Evolutionary conservation across 92 coral and sea anemone genomes (phyloP).

Genomic region (Montipora capitata): DNA sequence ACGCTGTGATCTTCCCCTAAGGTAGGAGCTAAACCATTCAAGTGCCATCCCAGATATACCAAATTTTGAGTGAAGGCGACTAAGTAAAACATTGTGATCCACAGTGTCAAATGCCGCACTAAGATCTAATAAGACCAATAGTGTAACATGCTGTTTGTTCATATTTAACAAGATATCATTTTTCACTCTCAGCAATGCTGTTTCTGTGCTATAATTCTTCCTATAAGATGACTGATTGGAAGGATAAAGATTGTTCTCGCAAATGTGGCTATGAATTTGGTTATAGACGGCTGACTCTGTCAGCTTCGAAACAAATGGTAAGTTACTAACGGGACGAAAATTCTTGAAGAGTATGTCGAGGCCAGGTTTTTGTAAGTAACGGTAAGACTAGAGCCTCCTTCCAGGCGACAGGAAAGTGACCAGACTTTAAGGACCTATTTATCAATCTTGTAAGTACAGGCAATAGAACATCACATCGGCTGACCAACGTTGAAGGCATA

Average conservation of each 20-base stretch:
- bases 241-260: too few relatives aligned
- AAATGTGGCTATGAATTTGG: too few relatives aligned
- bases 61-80: slow-evolving; percentile 26
- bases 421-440: slow-evolving; percentile 51
- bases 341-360: slow-evolving; percentile 52
- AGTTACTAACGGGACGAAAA: slow-evolving; percentile 56
- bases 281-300: too few relatives aligned
- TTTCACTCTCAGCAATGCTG: too few relatives aligned
- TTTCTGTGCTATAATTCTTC: too few relatives aligned
- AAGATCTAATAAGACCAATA: slow-evolving; percentile 24
- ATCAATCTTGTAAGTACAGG: slow-evolving; percentile 54
- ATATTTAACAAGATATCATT: slow-evolving; percentile 4
- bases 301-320: too few relatives aligned
- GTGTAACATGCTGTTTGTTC: slow-evolving; percentile 29
- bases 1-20: too few relatives aligned
- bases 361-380: slow-evolving; percentile 52
- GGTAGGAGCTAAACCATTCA: slow-evolving; percentile 14
- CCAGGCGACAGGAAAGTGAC: slow-evolving; percentile 56
- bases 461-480: slow-evolving; percentile 35
- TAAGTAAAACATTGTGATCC: too few relatives aligned
- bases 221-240: too few relatives aligned
- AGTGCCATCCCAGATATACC: slow-evolving; percentile 20
- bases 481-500: slow-evolving; percentile 47
- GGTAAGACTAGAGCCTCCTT: slow-evolving; percentile 51
- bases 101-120: too few relatives aligned